A percentile compares a stretch with the other conserved stretches of the same genome.
Conservation (phyloP, 2,797 vertebrate genomes). For the Coregonus sp. region DNA sequence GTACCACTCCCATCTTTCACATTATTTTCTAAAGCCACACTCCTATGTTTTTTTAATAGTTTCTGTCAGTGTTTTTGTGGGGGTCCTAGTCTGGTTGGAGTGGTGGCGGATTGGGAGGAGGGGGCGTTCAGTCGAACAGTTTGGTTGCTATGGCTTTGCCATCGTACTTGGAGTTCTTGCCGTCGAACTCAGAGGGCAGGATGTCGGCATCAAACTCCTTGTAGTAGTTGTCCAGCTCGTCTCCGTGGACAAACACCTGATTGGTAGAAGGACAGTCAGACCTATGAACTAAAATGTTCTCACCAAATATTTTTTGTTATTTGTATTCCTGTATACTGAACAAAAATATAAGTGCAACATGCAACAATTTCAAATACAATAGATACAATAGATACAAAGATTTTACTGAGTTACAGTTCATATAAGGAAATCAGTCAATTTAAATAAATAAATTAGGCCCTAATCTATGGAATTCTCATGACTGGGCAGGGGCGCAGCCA, state of each 20-base stretch:
- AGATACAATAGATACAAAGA: too few species aligned
- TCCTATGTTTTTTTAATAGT: not conserved
- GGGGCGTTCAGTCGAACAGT: slow-evolving; percentile 83
- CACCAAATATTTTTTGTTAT: not conserved
- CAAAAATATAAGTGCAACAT: too few species aligned
- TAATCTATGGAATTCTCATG: too few species aligned
- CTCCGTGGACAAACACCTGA: slow-evolving; percentile 94
- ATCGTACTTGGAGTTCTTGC: slow-evolving; percentile 87
- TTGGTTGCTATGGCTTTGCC: slow-evolving; percentile 84
- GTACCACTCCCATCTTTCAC: slow-evolving; percentile 10
- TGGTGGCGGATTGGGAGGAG: slow-evolving; percentile 63
- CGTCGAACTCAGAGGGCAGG: slow-evolving; percentile 91
- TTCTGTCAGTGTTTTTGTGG: slow-evolving; percentile 12
- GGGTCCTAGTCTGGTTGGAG: slow-evolving; percentile 9
- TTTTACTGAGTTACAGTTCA: too few species aligned
- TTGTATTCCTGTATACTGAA: not conserved
- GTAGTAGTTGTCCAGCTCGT: slow-evolving; percentile 91
- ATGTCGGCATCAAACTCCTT: slow-evolving; percentile 92
- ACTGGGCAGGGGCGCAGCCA: too few species aligned
- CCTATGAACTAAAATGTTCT: not conserved
- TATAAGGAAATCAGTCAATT: too few species aligned
- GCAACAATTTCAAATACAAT: too few species aligned
- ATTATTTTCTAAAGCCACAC: slow-evolving; percentile 42
- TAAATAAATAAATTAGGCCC: too few species aligned
- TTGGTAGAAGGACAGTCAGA: slow-evolving; percentile 8